phyloP scores from a whole-genome alignment of 2,113 vertebrate species.

The Anguilla rostrata region DNA sequence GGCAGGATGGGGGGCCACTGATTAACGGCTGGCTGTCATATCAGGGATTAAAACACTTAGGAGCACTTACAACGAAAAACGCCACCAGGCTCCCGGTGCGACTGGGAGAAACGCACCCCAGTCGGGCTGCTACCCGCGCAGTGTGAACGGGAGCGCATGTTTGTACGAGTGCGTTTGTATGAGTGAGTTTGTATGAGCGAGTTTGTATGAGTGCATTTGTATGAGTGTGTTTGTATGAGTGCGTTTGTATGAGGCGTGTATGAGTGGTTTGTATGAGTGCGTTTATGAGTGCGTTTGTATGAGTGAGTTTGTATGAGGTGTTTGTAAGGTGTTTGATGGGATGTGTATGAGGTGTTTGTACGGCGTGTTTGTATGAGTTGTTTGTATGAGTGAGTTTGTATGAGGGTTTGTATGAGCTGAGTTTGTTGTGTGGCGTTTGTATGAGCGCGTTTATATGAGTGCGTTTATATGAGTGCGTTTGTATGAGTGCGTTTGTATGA shows the following conservation, averaged over 20 bases:
- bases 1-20: constrained; percentile 49
- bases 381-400: no score
- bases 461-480: no score
- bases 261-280: neutral
- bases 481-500: no score
- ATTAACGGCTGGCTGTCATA: constrained; percentile 58
- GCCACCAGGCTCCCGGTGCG: neutral
- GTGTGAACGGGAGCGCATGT: neutral
- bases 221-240: neutral
- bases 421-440: no score
- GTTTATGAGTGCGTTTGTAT: neutral
- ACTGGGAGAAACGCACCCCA: constrained; percentile 46
- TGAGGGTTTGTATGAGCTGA: no score
- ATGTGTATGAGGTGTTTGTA: no score
- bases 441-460: no score
- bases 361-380: no score
- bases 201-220: neutral
- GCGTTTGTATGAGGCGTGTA: neutral
- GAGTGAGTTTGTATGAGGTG: no score
- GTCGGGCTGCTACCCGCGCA: constrained; percentile 45
- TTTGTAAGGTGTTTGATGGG: no score
- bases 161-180: neutral
- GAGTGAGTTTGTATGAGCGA: neutral
- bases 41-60: constrained; percentile 52
- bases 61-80: constrained; percentile 55